These are phyloP conservation scores for Mythimna albipuncta DNA, from an alignment of 2,888 invertebrate genomes.

Conservation along the genomic window DNA sequence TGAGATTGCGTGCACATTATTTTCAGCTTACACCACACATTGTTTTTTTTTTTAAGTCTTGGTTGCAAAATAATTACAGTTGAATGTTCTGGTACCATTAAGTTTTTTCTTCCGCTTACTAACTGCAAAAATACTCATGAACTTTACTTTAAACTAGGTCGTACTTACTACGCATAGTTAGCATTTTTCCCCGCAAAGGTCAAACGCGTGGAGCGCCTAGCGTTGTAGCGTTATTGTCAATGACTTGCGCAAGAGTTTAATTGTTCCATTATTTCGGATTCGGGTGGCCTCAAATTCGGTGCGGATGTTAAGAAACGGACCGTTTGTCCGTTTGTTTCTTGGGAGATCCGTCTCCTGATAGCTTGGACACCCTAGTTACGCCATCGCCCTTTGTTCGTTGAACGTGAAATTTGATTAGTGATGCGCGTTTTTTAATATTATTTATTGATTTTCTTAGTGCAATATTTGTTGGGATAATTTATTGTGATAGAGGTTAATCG, in stretches of 20 bases:
- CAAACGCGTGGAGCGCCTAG: conserved; percentile 61
- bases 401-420: conserved; percentile 54
- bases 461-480: conserved; percentile 27
- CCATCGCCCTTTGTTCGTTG: conserved; percentile 58
- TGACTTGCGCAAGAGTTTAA: conserved; percentile 73
- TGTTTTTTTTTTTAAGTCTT: too few relatives aligned
- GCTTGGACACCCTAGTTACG: conserved; percentile 64
- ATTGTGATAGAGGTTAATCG: not conserved
- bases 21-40: too few relatives aligned
- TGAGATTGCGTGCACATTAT: too few relatives aligned
- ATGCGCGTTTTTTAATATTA: conserved; percentile 29
- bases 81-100: not conserved
- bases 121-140: conserved; percentile 32
- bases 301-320: conserved; percentile 74
- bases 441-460: conserved; percentile 15
- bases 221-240: conserved; percentile 73
- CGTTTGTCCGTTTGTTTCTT: conserved; percentile 67
- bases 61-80: not conserved
- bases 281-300: conserved; percentile 67
- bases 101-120: conserved; percentile 20
- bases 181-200: conserved; percentile 54
- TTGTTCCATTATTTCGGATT: conserved; percentile 74
- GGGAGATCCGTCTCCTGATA: conserved; percentile 62
- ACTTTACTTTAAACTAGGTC: conserved; percentile 50
- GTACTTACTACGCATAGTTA: conserved; percentile 42